These are phyloP conservation scores for Mycetomoellerius zeteki DNA, from an alignment of 1,140 invertebrate genomes.

Conservation along the genomic window DNA sequence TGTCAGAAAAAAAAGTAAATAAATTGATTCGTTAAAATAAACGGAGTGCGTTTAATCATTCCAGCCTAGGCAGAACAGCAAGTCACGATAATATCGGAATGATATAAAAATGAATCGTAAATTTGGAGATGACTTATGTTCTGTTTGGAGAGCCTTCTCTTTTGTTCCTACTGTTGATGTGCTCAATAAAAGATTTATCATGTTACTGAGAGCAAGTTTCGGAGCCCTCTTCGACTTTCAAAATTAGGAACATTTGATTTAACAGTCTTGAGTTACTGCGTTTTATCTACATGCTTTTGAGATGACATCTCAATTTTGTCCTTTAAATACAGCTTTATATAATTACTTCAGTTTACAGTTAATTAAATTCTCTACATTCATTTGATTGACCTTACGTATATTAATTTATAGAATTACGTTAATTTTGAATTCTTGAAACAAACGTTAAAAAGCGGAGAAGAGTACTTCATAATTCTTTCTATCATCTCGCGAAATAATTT, in stretches of 20 bases:
- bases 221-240: neutral
- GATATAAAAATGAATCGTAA: too few species aligned
- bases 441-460: neutral
- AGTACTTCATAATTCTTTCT: neutral
- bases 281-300: neutral
- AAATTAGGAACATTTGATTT: neutral
- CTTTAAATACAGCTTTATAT: neutral
- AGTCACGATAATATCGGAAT: too few species aligned
- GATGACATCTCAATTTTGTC: neutral
- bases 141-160: too few species aligned
- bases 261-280: neutral
- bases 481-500: neutral
- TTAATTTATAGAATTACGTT: neutral
- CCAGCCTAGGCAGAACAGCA: neutral
- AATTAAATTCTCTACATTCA: neutral
- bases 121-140: too few species aligned
- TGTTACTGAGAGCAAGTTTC: neutral
- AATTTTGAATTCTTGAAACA: too few species aligned
- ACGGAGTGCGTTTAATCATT: constrained; percentile 38
- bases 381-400: neutral
- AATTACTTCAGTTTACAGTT: neutral
- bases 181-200: neutral
- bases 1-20: constrained; percentile 65
- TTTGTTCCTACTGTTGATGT: too few species aligned
- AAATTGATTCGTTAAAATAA: constrained; percentile 71